phyloP scores from a whole-genome alignment of 2,797 vertebrate genomes.

The Bradypus variegatus region DNA sequence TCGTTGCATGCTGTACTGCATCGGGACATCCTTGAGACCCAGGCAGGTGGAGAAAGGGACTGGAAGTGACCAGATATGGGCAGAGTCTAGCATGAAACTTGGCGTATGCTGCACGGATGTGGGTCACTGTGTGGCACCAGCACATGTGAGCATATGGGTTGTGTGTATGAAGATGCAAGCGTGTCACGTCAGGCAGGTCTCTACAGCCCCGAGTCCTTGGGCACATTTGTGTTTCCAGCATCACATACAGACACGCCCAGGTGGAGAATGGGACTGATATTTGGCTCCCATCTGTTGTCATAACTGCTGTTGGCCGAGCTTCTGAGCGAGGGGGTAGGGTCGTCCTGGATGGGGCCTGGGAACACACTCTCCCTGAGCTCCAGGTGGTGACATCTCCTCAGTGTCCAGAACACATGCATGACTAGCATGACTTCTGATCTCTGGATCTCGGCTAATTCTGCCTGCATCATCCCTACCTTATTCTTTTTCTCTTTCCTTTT shows the following conservation, averaged over 20 bases:
- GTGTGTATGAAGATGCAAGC: accelerated
- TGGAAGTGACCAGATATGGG: background rate
- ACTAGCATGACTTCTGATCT: background rate
- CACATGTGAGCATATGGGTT: accelerated
- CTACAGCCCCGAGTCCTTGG: too few relatives aligned
- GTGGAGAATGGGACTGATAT: background rate
- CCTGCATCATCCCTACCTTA: too few relatives aligned
- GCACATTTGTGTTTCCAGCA: accelerated
- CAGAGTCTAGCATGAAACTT: background rate
- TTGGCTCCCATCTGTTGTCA: background rate
- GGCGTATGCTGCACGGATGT: accelerated
- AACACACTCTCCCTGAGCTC: too few relatives aligned
- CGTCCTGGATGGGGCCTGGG: background rate
- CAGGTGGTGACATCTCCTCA: background rate
- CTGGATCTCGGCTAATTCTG: background rate
- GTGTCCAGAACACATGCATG: accelerated
- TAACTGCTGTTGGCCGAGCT: background rate
- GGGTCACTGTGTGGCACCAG: accelerated
- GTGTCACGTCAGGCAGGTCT: accelerated
- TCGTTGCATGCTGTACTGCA: background rate
- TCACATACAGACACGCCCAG: accelerated
- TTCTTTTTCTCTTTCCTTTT: background rate
- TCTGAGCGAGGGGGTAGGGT: background rate
- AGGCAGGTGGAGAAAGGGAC: background rate
- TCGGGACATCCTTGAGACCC: background rate